Evolutionary conservation across 2,888 invertebrate species (phyloP), one percentile per base, ranked within the genome.

Genomic region (Drosophila putrida): DNA sequence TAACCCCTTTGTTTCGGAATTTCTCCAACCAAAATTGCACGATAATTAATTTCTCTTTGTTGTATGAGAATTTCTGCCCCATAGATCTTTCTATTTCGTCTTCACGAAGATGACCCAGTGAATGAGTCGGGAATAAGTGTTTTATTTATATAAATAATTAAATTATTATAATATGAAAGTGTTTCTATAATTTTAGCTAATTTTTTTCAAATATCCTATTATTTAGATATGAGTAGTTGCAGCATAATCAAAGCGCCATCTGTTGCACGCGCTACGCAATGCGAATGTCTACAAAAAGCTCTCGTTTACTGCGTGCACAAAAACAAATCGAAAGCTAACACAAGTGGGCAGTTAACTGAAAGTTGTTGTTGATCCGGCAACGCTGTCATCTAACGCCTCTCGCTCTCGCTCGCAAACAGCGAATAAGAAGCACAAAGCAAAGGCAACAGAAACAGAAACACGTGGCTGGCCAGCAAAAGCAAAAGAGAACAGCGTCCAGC

Each of bases 351-450:
- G 28, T 36, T 8, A 59, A 64, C 61, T 2, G 4, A 38, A 25
- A 43, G 35, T 6, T 15, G 6, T 1, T 8, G 46, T 4, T 49
- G 44, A 44, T 49, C 69, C 73, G 80, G 78, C 80, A 78, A 77
- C 74, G 69, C 78, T 59, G 58, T 27, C 53, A 39, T 10, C 35
- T 49, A 10, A 44, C 49, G 50, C 31, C 38, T 31, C 10, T 47
- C 11, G 4, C 35, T n/a, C 36, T 51, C 44, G 49, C 66, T 53
- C 51, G 41, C 53, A 20, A 20, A 20, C 20, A 55, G 71, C 88
- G 89, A 85, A 85, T 67, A 75, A 78, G 80, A 86, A 71, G 67
- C 61, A 38, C 58, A 82, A 85, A 75, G 75, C 78, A 75, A 64
- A 85, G 69, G 41, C 65, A 71, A 64, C 72, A 74, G 28, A 62